Conservation (phyloP, 2,113 vertebrate genomes). For the Megalops atlanticus region DNA sequence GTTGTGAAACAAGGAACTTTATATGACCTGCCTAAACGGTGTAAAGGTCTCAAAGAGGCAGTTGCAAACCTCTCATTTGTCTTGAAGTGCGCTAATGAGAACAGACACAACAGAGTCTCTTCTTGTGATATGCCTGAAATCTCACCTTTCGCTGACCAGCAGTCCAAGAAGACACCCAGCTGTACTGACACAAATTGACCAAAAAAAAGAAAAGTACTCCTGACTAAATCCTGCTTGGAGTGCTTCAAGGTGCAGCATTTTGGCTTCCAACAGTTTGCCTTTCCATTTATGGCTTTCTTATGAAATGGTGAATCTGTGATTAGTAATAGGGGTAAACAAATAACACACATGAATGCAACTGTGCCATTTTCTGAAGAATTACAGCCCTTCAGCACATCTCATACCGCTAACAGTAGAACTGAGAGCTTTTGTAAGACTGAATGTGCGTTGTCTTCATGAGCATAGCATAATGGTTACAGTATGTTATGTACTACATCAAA, state of each 20-base stretch:
- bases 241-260: neutral
- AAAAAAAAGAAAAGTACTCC: constrained; percentile 7
- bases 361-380: too few species aligned
- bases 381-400: too few species aligned
- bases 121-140: constrained; percentile 20
- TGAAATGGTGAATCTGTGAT: too few species aligned
- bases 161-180: constrained; percentile 20
- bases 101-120: constrained; percentile 21
- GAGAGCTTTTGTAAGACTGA: too few species aligned
- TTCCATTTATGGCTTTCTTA: neutral
- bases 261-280: neutral
- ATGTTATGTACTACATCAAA: too few species aligned
- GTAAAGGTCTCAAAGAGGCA: constrained; percentile 11
- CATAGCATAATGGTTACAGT: too few species aligned
- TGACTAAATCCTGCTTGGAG: constrained; percentile 13
- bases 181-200: constrained; percentile 19
- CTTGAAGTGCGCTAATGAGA: constrained; percentile 10
- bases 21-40: neutral
- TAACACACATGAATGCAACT: too few species aligned
- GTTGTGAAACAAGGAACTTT: constrained; percentile 28
- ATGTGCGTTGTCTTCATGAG: too few species aligned
- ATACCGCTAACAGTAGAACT: too few species aligned
- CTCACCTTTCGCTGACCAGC: constrained; percentile 19
- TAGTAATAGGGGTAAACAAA: too few species aligned
- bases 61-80: constrained; percentile 12